A percentile compares a stretch with the other conserved stretches of the same genome.
phyloP scores from a whole-genome alignment of 2,797 vertebrate species.

The Centroberyx gerrardi region DNA sequence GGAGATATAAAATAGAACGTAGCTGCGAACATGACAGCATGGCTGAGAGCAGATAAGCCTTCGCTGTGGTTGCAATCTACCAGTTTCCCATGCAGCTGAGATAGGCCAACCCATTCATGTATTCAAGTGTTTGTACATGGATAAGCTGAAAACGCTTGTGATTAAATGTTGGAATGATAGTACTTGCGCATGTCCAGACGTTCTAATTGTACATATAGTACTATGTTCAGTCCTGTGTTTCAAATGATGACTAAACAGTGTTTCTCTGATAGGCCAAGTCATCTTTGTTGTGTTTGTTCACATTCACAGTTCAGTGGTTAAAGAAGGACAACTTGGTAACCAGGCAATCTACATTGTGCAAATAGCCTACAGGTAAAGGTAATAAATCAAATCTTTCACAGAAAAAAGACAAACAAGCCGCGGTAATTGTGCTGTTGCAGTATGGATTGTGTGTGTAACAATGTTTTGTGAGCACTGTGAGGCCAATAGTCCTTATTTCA shows the following conservation, averaged over 20 bases:
- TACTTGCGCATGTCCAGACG: slow-evolving; percentile 9
- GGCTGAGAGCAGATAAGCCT: slow-evolving; percentile 46
- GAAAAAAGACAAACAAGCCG: too few species aligned
- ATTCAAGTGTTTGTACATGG: slow-evolving; percentile 21
- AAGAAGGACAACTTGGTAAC: background rate
- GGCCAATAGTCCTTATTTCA: too few species aligned
- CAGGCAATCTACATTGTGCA: too few species aligned
- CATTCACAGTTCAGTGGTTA: background rate
- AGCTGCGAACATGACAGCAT: slow-evolving; percentile 30
- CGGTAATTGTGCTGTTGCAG: too few species aligned
- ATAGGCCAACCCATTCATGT: slow-evolving; percentile 48
- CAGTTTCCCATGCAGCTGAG: slow-evolving; percentile 46
- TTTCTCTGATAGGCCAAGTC: slow-evolving; percentile 8
- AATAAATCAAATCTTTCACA: too few species aligned
- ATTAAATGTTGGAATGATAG: slow-evolving; percentile 50
- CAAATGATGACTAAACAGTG: slow-evolving; percentile 3
- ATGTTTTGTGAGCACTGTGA: too few species aligned
- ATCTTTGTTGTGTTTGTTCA: background rate
- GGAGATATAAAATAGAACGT: slow-evolving; percentile 41
- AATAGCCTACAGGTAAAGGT: too few species aligned
- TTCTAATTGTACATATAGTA: background rate
- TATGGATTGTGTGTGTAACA: too few species aligned
- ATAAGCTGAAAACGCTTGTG: slow-evolving; percentile 46
- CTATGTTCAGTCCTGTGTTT: background rate
- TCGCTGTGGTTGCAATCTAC: slow-evolving; percentile 38